phyloP scores from a whole-genome alignment of 2,888 invertebrate species.

The Hydriomena furcata region DNA sequence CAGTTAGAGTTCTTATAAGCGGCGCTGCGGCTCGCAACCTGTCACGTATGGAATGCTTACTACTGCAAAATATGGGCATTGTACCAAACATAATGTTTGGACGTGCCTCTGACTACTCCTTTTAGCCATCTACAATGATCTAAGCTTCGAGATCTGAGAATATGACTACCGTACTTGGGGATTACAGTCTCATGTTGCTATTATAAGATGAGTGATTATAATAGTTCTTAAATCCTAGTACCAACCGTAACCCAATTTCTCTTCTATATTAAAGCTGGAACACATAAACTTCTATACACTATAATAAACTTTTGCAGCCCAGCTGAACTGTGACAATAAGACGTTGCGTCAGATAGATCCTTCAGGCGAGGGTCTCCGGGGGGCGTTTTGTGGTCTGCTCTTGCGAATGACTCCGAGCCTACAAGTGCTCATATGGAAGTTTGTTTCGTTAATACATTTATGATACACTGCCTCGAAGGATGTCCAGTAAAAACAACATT shows the following conservation, averaged over 20 bases:
- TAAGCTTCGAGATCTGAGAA: too few species aligned
- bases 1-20: too few species aligned
- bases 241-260: conserved; percentile 11
- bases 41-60: too few species aligned
- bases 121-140: too few species aligned
- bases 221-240: too few species aligned
- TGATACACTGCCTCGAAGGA: conserved; percentile 36
- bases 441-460: conserved; percentile 58
- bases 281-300: conserved; percentile 17
- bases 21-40: too few species aligned
- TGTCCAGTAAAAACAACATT: conserved; percentile 7
- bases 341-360: conserved; percentile 20
- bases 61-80: too few species aligned
- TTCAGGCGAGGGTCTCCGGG: conserved; percentile 46
- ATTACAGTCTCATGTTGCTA: too few species aligned
- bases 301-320: conserved; percentile 28
- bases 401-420: conserved; percentile 59
- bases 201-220: too few species aligned
- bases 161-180: too few species aligned
- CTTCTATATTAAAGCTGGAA: conserved; percentile 14
- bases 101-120: too few species aligned
- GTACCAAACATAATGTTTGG: too few species aligned
- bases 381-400: conserved; percentile 69
- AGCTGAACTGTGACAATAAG: conserved; percentile 28
- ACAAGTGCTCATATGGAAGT: conserved; percentile 61